These are phyloP conservation scores for Criorhina ranunculi DNA, from an alignment of 2,888 invertebrate species.

Conservation along the genomic window DNA sequence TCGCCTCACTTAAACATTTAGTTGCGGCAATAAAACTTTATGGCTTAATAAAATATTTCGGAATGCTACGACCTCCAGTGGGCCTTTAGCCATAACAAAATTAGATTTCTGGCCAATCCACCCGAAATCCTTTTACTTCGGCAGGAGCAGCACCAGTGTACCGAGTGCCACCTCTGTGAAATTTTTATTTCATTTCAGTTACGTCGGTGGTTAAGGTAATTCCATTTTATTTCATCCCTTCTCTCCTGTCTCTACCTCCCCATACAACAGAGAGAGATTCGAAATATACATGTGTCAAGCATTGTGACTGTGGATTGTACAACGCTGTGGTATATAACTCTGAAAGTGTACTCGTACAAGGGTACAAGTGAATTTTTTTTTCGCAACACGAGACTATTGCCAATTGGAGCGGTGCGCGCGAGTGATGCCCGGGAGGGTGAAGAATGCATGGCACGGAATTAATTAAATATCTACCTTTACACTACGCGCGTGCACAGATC, in stretches of 20 bases:
- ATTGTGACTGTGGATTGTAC: slow-evolving; percentile 19
- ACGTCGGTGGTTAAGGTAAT: slow-evolving; percentile 72
- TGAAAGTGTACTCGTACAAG: neutral
- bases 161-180: slow-evolving; percentile 45
- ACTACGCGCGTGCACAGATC: slow-evolving; percentile 69
- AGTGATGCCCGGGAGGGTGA: slow-evolving; percentile 40
- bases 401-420: slow-evolving; percentile 59
- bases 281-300: slow-evolving; percentile 53
- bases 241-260: neutral
- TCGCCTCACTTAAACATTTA: slow-evolving; percentile 72
- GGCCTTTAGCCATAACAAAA: slow-evolving; percentile 73
- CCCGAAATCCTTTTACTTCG: slow-evolving; percentile 58
- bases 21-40: slow-evolving; percentile 74
- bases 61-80: slow-evolving; percentile 46
- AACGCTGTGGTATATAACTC: neutral
- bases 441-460: slow-evolving; percentile 70
- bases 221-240: slow-evolving; percentile 61
- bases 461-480: slow-evolving; percentile 75
- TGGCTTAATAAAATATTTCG: slow-evolving; percentile 73
- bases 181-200: slow-evolving; percentile 67
- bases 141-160: slow-evolving; percentile 8
- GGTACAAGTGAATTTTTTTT: slow-evolving; percentile 45
- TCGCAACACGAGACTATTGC: slow-evolving; percentile 63
- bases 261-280: neutral
- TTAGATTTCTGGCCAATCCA: slow-evolving; percentile 73